Evolutionary conservation across 2,888 invertebrate species (phyloP).

Genomic region (Dolichopus griseipennis): DNA sequence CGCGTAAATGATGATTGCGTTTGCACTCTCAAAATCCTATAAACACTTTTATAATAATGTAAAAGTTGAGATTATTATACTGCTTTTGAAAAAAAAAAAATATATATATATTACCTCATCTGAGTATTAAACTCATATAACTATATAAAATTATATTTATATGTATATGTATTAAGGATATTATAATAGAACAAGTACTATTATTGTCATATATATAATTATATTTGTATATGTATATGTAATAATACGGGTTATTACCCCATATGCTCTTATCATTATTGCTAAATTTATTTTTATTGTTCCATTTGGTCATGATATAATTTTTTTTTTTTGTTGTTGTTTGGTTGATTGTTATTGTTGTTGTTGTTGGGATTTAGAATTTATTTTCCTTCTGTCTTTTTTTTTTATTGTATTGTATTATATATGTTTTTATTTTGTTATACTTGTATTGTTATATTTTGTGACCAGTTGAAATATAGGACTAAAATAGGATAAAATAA

Average conservation of each 20-base stretch:
- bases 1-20: conserved; percentile 3
- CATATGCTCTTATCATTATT: conserved; percentile 4
- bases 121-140: not conserved
- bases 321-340: not conserved
- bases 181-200: not conserved
- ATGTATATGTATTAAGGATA: not conserved
- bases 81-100: not conserved
- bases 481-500: not conserved
- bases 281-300: not conserved
- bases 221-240: not conserved
- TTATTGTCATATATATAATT: not conserved
- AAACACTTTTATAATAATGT: conserved; percentile 4
- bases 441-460: too few species aligned
- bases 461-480: not conserved
- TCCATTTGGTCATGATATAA: not conserved
- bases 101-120: too few species aligned
- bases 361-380: too few species aligned
- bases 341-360: not conserved
- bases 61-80: not conserved
- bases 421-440: too few species aligned
- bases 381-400: too few species aligned
- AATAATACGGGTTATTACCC: not conserved
- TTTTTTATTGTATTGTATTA: too few species aligned
- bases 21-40: conserved; percentile 3
- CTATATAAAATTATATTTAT: not conserved